Evolutionary conservation across 2,113 vertebrate genomes (phyloP).

Genomic region (Osmerus mordax): DNA sequence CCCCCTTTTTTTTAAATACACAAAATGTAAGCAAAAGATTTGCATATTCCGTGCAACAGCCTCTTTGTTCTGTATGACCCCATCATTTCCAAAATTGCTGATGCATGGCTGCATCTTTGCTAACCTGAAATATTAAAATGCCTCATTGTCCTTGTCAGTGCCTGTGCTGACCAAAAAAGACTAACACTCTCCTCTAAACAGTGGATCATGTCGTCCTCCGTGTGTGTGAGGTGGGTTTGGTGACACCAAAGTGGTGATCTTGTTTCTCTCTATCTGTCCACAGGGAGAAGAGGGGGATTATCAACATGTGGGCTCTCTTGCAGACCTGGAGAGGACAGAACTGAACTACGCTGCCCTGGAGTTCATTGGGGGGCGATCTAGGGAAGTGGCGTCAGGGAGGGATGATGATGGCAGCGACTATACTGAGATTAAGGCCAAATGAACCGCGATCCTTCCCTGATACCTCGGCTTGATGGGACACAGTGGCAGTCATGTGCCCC

Average conservation of each 20-base stretch:
- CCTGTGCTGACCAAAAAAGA: constrained; percentile 49
- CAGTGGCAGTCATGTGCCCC: constrained; percentile 56
- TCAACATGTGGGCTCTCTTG: constrained; percentile 72
- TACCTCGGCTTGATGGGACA: constrained; percentile 67
- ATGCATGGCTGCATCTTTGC: constrained; percentile 52
- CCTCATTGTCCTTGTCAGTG: constrained; percentile 48
- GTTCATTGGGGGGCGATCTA: constrained; percentile 65
- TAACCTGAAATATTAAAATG: constrained; percentile 52
- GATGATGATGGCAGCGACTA: constrained; percentile 75
- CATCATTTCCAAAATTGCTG: constrained; percentile 39
- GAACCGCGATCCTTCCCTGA: constrained; percentile 80
- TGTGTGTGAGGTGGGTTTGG: constrained; percentile 1
- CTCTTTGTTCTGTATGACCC: constrained; percentile 47
- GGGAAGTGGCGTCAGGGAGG: constrained; percentile 68
- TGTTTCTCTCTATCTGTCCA: constrained; percentile 28
- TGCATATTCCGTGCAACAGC: constrained; percentile 50
- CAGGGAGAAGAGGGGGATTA: constrained; percentile 80
- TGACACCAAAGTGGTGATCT: background rate
- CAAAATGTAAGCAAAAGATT: constrained; percentile 47
- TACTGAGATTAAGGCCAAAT: constrained; percentile 78
- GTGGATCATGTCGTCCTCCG: constrained; percentile 11
- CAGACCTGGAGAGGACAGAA: constrained; percentile 73
- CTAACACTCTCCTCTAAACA: constrained; percentile 33
- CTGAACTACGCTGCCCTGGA: constrained; percentile 75
- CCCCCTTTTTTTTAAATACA: constrained; percentile 31